Evolutionary conservation across 2,888 invertebrate species (phyloP), one percentile per base, ranked within the genome.

Genomic region (Druceiella hillmani): DNA sequence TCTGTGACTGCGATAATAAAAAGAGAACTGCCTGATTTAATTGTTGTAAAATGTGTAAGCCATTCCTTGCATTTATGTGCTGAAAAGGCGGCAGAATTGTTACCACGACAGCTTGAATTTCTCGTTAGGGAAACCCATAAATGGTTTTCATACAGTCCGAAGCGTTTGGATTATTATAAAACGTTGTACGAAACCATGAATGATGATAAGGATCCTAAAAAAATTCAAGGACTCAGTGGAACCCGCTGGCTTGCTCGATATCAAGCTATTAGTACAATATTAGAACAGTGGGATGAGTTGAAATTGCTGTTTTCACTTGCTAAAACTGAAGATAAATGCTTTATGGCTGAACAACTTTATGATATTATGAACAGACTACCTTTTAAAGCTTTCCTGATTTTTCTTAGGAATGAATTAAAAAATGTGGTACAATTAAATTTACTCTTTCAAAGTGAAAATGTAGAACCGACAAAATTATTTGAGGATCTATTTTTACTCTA

Each of bases 281-380:
- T 50, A 7, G 47, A 54, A 2, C 55, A 55, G 33, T 54, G 52
- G 55, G 52, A 56, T 7, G 46, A 48, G 28, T 44, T 56, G 14
- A 38, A 53, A 40, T 35, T 54, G 13, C 49, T 51, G 20, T 55
- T 54, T 34, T 47, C 40, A 13, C 20, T 52, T 32, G 44, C 46
- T 6, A 50, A 45, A 39, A 31, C 45, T 14, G 40, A 50, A 26
- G 50, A 52, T 7, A 46, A 49, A 42, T 52, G 49, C 43, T 48
- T 44, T 33, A 50, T 44, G 45, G 51, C 50, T 3, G 41, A 48
- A 40, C 46, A 52, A 30, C 40, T 52, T 31, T 31, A 49, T 45
- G 49, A 44, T 36, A 48, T 46, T 14, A 48, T 51, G 47, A 15
- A 22, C n/a, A 9, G 43, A 32, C 10, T 39, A 12, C 43, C 39